Evolutionary conservation across 2,113 vertebrate genomes (phyloP).

Genomic region (Siniperca knerii): DNA sequence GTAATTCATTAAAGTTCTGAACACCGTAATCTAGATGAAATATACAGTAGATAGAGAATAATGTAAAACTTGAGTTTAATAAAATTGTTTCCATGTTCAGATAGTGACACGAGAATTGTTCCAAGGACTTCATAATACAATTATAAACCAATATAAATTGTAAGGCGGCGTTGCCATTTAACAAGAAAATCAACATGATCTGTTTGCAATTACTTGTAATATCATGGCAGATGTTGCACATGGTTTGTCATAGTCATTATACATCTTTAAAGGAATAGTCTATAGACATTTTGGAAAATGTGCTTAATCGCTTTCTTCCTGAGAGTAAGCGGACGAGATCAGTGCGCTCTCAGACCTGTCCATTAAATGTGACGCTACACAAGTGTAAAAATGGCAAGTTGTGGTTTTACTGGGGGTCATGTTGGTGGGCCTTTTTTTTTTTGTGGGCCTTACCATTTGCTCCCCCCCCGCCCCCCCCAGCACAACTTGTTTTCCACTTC

Average conservation of each 20-base stretch:
- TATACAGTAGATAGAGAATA: too few relatives aligned
- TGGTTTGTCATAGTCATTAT: not conserved
- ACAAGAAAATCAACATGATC: not conserved
- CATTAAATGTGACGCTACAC: not conserved
- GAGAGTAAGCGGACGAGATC: not conserved
- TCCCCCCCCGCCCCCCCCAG: too few relatives aligned
- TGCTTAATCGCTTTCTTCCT: too few relatives aligned
- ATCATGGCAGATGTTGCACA: not conserved
- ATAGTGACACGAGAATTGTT: too few relatives aligned
- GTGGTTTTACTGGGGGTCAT: not conserved
- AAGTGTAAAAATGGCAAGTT: not conserved
- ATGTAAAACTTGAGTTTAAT: too few relatives aligned
- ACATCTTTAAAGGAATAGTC: slow-evolving; percentile 1
- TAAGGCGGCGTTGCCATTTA: not conserved
- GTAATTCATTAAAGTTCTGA: too few relatives aligned
- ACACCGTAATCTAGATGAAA: too few relatives aligned
- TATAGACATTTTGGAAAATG: not conserved
- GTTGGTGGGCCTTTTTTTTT: too few relatives aligned
- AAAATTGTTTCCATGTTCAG: too few relatives aligned
- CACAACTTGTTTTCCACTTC: too few relatives aligned
- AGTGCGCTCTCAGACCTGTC: not conserved
- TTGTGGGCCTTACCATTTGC: too few relatives aligned
- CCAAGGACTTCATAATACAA: not conserved
- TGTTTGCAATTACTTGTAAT: not conserved
- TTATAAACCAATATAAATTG: not conserved